Conservation (phyloP, 2,113 vertebrate genomes). For the Anseranas semipalmata region DNA sequence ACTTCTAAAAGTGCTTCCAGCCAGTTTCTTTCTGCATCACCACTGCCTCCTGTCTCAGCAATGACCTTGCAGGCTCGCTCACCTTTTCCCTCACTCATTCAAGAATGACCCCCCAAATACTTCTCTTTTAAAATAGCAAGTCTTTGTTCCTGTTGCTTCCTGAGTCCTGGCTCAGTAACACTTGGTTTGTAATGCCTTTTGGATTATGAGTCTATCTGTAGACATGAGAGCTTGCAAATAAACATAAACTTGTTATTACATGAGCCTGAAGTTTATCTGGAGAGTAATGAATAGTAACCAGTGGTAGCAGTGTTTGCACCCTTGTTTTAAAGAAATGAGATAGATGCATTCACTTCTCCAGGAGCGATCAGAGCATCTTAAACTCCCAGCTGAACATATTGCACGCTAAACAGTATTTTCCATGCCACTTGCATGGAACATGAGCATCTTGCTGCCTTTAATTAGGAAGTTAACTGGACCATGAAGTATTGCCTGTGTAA, state of each 20-base stretch:
- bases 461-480: constrained; percentile 89
- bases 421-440: constrained; percentile 73
- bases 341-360: not conserved
- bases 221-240: not conserved
- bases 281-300: not conserved
- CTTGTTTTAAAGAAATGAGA: constrained; percentile 34
- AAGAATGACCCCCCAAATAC: not conserved
- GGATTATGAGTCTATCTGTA: not conserved
- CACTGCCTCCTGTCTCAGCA: not conserved
- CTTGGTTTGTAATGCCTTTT: not conserved
- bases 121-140: not conserved
- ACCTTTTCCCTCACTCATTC: not conserved
- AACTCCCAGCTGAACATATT: constrained; percentile 69
- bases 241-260: not conserved
- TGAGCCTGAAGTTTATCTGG: not conserved
- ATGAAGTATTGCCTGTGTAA: constrained; percentile 81
- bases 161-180: not conserved
- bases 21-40: not conserved
- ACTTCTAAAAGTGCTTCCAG: not conserved
- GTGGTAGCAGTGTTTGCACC: not conserved
- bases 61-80: not conserved
- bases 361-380: constrained; percentile 41
- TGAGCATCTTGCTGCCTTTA: constrained; percentile 84
- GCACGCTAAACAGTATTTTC: constrained; percentile 74
- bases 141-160: not conserved